Conservation (phyloP, 2,888 invertebrate species). For the Erebia aethiops region DNA sequence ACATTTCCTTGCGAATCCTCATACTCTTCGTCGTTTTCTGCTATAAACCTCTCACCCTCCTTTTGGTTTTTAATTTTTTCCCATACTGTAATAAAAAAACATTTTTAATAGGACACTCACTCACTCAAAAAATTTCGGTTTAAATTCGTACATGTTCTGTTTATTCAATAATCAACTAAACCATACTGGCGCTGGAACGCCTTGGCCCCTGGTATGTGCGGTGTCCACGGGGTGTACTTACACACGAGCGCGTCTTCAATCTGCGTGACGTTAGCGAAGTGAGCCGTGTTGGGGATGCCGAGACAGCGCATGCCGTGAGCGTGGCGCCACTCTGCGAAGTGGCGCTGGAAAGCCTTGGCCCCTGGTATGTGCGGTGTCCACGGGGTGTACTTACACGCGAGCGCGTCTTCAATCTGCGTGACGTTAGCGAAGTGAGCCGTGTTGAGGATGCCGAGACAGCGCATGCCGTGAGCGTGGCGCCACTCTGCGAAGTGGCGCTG, state of each 20-base stretch:
- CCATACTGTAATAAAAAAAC: conserved; percentile 88
- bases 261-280: conserved; percentile 99
- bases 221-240: conserved; percentile 74
- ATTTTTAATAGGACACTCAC: not conserved
- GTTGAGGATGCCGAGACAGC: conserved; percentile 99
- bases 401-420: conserved; percentile 98
- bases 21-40: conserved; percentile 98
- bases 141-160: not conserved
- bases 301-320: conserved; percentile 98
- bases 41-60: conserved; percentile 97
- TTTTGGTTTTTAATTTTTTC: conserved; percentile 98
- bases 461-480: conserved; percentile 96
- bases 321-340: conserved; percentile 97
- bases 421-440: conserved; percentile 99
- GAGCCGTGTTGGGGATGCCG: conserved; percentile 99
- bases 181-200: conserved; percentile 94
- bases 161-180: too few relatives aligned
- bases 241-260: conserved; percentile 98
- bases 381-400: conserved; percentile 88
- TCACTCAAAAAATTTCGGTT: too few relatives aligned
- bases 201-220: conserved; percentile 98
- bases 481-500: conserved; percentile 99
- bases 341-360: conserved; percentile 99
- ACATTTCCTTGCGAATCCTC: conserved; percentile 99
- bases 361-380: conserved; percentile 92